Conservation (phyloP, 1,140 invertebrate species). For the Acromyrmex echinatior region DNA sequence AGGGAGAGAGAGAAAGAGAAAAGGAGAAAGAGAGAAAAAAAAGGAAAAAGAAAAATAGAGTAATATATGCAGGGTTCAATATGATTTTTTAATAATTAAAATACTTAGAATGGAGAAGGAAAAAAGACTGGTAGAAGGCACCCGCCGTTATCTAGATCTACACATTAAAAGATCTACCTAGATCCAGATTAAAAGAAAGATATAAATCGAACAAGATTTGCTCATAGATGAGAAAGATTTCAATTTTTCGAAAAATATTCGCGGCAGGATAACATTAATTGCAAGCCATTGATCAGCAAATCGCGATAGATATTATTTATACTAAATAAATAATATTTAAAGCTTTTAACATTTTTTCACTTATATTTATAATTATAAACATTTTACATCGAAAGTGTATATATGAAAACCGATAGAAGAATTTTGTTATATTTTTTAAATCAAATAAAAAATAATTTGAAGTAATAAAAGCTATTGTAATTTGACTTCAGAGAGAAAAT, state of each 20-base stretch:
- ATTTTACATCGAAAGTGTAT: conserved; percentile 15
- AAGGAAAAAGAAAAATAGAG: conserved; percentile 32
- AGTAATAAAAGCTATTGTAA: conserved; percentile 57
- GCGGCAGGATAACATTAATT: conserved; percentile 48
- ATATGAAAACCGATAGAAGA: conserved; percentile 10
- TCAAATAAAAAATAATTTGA: conserved; percentile 23
- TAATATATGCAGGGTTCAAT: conserved; percentile 78
- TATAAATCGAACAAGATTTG: conserved; percentile 67
- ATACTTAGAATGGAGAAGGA: conserved; percentile 79
- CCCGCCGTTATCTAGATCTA: conserved; percentile 75
- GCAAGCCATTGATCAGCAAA: conserved; percentile 28
- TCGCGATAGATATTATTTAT: conserved; percentile 34
- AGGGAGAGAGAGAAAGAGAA: not conserved
- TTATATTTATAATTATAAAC: not conserved
- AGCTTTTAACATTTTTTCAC: not conserved
- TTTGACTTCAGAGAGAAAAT: conserved; percentile 28
- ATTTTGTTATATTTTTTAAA: conserved; percentile 26
- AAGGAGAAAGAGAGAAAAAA: not conserved
- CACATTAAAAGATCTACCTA: conserved; percentile 43
- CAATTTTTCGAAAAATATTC: conserved; percentile 56
- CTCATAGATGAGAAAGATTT: conserved; percentile 71
- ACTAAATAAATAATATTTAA: conserved; percentile 31
- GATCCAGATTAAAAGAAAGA: conserved; percentile 60
- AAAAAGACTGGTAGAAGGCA: conserved; percentile 83
- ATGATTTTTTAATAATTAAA: conserved; percentile 77